phyloP scores from a whole-genome alignment of 1,140 invertebrate species.

The Pristionchus pacificus region DNA sequence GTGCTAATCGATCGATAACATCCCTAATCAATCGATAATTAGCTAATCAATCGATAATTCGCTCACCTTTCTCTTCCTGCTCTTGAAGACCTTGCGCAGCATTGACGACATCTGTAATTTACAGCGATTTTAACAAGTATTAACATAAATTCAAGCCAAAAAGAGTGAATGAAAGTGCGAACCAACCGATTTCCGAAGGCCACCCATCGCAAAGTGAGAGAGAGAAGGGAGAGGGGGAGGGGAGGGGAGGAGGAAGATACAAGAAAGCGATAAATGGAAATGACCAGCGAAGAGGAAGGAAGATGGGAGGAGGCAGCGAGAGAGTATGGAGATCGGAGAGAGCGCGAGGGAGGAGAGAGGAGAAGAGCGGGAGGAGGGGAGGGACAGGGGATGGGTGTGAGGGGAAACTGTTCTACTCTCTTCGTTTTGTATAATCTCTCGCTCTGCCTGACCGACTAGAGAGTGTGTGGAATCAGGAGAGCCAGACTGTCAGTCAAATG shows the following conservation, averaged over 20 bases:
- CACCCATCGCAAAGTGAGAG: neutral
- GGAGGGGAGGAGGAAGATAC: neutral
- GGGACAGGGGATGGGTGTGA: neutral
- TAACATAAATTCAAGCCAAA: too few relatives aligned
- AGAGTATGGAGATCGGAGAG: neutral
- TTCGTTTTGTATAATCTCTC: too few relatives aligned
- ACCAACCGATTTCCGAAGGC: neutral
- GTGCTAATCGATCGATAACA: too few relatives aligned
- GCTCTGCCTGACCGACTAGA: too few relatives aligned
- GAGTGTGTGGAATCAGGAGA: too few relatives aligned
- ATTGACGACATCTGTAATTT: neutral
- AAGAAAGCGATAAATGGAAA: neutral
- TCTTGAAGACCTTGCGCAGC: neutral
- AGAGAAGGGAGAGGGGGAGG: neutral
- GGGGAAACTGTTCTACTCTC: too few relatives aligned
- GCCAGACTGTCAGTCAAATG: too few relatives aligned
- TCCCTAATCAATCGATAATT: too few relatives aligned
- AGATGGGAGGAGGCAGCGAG: neutral
- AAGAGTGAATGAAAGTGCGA: neutral
- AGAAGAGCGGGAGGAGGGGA: neutral
- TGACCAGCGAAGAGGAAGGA: neutral
- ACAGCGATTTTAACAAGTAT: too few relatives aligned
- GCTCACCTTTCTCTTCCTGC: neutral
- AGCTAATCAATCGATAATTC: too few relatives aligned
- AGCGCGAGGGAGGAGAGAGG: neutral